A percentile compares a stretch with the other conserved stretches of the same genome.
These are phyloP conservation scores for Pantherophis alleghaniensis DNA, from an alignment of 2,797 vertebrate species.

Conservation along the genomic window DNA sequence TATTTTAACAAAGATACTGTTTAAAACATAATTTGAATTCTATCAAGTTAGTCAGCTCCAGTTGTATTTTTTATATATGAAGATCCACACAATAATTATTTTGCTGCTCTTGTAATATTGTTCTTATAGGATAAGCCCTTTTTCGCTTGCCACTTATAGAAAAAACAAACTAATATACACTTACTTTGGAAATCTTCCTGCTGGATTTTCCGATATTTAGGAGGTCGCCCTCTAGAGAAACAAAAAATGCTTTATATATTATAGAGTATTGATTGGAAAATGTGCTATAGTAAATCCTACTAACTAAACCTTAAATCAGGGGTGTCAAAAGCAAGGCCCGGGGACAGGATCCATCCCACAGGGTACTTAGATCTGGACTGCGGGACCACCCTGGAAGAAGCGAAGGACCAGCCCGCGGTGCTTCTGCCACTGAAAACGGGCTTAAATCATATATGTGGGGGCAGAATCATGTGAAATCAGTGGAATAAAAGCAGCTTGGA, in stretches of 20 bases:
- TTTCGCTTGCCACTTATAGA: background rate
- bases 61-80: background rate
- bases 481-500: background rate
- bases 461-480: background rate
- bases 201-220: constrained; percentile 92
- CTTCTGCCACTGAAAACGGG: too few relatives aligned
- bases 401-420: too few relatives aligned
- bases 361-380: too few relatives aligned
- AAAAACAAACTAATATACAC: constrained; percentile 46
- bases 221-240: constrained; percentile 89
- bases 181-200: constrained; percentile 92
- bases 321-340: too few relatives aligned
- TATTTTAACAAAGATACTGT: background rate
- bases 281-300: background rate
- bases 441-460: background rate
- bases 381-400: too few relatives aligned
- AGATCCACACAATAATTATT: background rate
- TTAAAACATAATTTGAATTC: background rate
- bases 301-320: background rate
- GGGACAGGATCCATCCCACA: too few relatives aligned
- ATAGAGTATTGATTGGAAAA: background rate
- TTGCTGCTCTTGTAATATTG: background rate
- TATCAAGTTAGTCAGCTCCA: background rate
- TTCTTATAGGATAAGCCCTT: background rate
- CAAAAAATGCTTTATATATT: constrained; percentile 41